Base-by-base conservation (phyloP, 1,140 invertebrate genomes). In the Drosophila ogumai region DNA sequence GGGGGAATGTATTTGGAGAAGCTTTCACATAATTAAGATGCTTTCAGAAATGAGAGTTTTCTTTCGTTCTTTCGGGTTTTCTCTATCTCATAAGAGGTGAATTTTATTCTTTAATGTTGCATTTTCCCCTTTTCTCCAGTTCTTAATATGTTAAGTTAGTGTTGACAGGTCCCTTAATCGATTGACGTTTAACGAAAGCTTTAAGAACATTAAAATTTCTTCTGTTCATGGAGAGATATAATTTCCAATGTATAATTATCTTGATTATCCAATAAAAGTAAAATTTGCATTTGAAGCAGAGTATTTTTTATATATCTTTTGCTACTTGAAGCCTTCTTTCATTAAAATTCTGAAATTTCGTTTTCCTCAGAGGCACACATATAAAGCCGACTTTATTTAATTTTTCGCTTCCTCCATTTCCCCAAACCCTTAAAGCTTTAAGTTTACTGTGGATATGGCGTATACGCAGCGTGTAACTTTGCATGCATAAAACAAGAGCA, bases 391-490 rank as follows among this genome's bases (percentile, higher is more conserved):
- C 9, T 41, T 32, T 25, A 31, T 66, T 40, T 38, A 31, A 22
- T 66, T 68, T 34, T 32, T 22, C 34, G 43, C 31, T 17, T 15
- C 12, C 4, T 28, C 17, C 41, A 40, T 69, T 58, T 44, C 17
- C 60, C 60, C 36, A 25, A 9, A 15, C 13, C 15, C 71, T 54
- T 72, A 73, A 73, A 59, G 69, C 66, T 50, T 72, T 59, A 72
- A 59, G 38, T 59, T 72, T 72, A 41, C 52, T 49, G 31, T 22
- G 55, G 36, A 82, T 43, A 88, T 76, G 73, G 68, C 71, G 80
- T 71, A 79, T 82, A 82, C 80, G 82, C 84, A 76, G 67, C 80
- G 77, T 88, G 84, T 66, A 75, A 71, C 65, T 87, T 87, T 84
- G 77, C 84, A 88, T 87, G 75, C 84, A 88, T 88, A 80, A 87